A percentile compares a stretch with the other conserved stretches of the same genome.
Conservation (phyloP, 2,888 invertebrate genomes). For the Epinotia brunnichana region DNA sequence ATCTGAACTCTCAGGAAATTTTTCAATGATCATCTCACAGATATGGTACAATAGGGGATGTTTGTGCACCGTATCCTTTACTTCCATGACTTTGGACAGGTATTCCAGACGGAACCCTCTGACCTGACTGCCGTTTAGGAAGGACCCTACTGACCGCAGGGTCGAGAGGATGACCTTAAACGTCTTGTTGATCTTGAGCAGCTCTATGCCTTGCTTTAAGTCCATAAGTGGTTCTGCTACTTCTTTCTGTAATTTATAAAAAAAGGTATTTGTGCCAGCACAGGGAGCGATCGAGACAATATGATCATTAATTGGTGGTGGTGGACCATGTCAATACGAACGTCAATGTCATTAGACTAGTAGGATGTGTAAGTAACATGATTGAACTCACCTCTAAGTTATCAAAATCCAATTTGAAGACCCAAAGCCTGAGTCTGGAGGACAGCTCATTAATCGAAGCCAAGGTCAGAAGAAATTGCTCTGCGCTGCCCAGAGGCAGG, state of each 20-base stretch:
- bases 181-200: constrained; percentile 94
- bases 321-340: background rate
- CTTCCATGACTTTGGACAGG: constrained; percentile 98
- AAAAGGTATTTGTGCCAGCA: background rate
- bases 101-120: constrained; percentile 99
- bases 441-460: constrained; percentile 97
- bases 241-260: constrained; percentile 86
- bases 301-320: background rate
- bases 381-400: constrained; percentile 90
- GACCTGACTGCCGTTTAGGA: constrained; percentile 95
- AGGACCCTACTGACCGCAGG: constrained; percentile 97
- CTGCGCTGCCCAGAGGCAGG: constrained; percentile 96
- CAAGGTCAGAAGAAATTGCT: constrained; percentile 98
- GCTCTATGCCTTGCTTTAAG: constrained; percentile 97
- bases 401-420: constrained; percentile 99
- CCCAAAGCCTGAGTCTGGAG: constrained; percentile 97
- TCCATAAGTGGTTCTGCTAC: constrained; percentile 99
- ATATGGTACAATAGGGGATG: constrained; percentile 98
- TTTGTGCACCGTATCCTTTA: constrained; percentile 99
- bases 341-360: background rate
- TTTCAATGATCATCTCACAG: constrained; percentile 98
- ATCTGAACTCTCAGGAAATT: constrained; percentile 97
- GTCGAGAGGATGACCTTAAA: constrained; percentile 97
- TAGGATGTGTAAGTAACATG: background rate
- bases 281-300: background rate